Base-by-base conservation (phyloP, 1,140 invertebrate species). In the Rhynchophorus ferrugineus region DNA sequence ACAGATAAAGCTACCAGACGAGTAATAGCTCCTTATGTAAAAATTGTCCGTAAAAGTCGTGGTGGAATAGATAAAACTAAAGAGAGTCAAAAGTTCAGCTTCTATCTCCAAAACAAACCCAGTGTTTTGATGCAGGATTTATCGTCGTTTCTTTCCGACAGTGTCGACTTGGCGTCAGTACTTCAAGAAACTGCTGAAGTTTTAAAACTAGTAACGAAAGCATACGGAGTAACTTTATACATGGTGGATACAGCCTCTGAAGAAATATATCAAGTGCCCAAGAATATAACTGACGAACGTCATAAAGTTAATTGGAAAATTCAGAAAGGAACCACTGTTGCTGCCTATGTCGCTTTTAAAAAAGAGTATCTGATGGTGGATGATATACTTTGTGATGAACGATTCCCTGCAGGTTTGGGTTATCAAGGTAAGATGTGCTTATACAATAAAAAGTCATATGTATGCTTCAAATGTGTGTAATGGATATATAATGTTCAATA, bases 101-200 rank as follows among this genome's bases (percentile, higher is more conserved):
- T 64, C 24, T 67, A 64, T 53, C 34, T 68, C 2, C 59, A 65
- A 24, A 67, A 62, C 34, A 65, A 65, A 38, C 63, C 65, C 0
- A 69, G 61, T 53, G 56, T 66, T 8, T 58, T 69, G 13, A 47
- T 64, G 65, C 69, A 39, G 8, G 59, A 63, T 38, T 34, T 68
- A 16, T 59, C 57, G 1, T 58, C 59, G 0, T 76, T 76, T 59
- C 59, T 77, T 19, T 70, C 71, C 8, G 74, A 75, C 35, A 73
- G 65, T 16, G 70, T 77, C 0, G 75, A 78, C 61, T 65, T 78
- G 11, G 66, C 75, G 9, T 65, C 70, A 0, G 49, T 78, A 19
- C 57, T 78, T 20, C 73, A 72, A 38, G 75, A 78, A 62, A 75
- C 75, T n/a, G 69, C 73, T 7, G 70, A 75, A 54, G 71, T 77